These are phyloP conservation scores for Nettapus auritus DNA, from an alignment of 2,113 vertebrate species.

Conservation along the genomic window DNA sequence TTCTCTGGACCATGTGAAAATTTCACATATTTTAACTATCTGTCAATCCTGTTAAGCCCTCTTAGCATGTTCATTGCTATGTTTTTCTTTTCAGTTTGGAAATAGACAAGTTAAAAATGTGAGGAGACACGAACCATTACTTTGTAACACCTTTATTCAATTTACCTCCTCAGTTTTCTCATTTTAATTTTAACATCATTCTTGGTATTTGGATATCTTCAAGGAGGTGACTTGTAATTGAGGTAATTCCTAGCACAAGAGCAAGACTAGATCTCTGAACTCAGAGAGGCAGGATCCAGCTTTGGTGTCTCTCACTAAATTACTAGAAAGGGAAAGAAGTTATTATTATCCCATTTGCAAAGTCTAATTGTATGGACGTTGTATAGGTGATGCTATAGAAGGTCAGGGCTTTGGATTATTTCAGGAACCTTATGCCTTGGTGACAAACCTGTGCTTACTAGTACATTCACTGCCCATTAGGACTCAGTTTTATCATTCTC, in stretches of 20 bases:
- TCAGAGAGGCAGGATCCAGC: neutral
- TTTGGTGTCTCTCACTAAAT: rapidly evolving
- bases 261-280: neutral
- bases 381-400: neutral
- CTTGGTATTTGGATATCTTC: neutral
- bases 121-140: neutral
- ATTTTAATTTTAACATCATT: neutral
- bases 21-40: neutral
- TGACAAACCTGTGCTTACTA: neutral
- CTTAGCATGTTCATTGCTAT: neutral
- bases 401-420: neutral
- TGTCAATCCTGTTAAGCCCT: neutral
- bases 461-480: neutral
- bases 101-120: neutral
- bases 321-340: neutral
- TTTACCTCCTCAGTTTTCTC: neutral
- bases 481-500: neutral
- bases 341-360: neutral
- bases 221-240: neutral
- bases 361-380: neutral
- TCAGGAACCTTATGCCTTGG: neutral
- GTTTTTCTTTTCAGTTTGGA: neutral
- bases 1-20: neutral
- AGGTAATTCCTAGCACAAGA: neutral
- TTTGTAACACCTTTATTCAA: neutral